Conservation (phyloP, 2,797 vertebrate genomes). For the Trachurus trachurus region DNA sequence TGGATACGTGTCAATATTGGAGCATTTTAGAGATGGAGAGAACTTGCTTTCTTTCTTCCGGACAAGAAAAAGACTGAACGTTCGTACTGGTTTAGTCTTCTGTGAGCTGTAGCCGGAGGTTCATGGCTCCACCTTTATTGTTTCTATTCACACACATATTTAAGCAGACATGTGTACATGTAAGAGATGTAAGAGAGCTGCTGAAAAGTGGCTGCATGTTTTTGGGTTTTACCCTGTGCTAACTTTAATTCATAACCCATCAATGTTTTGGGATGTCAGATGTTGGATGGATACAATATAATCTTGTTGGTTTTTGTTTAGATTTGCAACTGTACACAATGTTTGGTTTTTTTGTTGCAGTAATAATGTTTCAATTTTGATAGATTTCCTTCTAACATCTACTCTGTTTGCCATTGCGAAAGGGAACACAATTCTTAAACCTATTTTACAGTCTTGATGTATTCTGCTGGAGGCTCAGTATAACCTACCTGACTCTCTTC, state of each 20-base stretch:
- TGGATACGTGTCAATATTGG: neutral
- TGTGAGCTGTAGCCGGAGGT: too few species aligned
- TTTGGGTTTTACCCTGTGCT: too few species aligned
- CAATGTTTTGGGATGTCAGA: too few species aligned
- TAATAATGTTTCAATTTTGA: neutral
- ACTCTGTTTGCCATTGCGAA: neutral
- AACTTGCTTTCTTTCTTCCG: neutral
- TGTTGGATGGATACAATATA: neutral
- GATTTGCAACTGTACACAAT: neutral
- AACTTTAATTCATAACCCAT: too few species aligned
- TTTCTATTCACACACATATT: too few species aligned
- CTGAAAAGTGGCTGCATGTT: too few species aligned
- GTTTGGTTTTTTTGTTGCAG: neutral
- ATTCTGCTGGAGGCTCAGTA: neutral
- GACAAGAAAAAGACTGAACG: neutral
- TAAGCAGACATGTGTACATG: too few species aligned
- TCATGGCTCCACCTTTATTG: too few species aligned
- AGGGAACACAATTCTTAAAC: neutral
- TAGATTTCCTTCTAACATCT: neutral
- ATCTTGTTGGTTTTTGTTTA: neutral
- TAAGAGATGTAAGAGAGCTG: too few species aligned
- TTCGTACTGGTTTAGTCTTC: too few species aligned
- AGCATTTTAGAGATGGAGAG: too few species aligned
- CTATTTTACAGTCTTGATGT: neutral
- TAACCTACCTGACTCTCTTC: slow-evolving; percentile 89